Percentiles rank a stretch among this genome's conserved stretches.
phyloP scores from a whole-genome alignment of 1,140 invertebrate genomes.

The Hetaerina americana region DNA sequence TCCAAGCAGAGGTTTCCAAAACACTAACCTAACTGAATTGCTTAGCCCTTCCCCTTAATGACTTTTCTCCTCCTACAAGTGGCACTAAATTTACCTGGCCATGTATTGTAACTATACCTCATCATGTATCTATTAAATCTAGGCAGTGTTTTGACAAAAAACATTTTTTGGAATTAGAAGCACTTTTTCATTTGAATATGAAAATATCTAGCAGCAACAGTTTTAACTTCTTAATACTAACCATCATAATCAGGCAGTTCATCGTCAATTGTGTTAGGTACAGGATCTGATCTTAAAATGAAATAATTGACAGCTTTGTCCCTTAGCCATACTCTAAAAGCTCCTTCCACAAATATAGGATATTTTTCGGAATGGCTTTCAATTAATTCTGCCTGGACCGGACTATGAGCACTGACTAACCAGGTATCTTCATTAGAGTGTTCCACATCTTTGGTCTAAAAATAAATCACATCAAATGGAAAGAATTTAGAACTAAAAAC shows the following conservation, averaged over 20 bases:
- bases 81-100: too few relatives aligned
- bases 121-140: neutral
- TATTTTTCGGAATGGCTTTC: constrained; percentile 47
- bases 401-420: constrained; percentile 83
- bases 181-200: too few relatives aligned
- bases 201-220: too few relatives aligned
- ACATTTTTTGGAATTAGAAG: too few relatives aligned
- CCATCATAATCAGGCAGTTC: constrained; percentile 44
- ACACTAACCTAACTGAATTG: too few relatives aligned
- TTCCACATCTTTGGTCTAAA: constrained; percentile 48
- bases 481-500: too few relatives aligned
- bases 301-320: constrained; percentile 72
- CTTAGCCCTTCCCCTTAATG: too few relatives aligned
- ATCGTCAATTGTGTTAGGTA: constrained; percentile 27
- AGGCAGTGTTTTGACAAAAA: too few relatives aligned
- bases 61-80: too few relatives aligned
- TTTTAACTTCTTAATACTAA: too few relatives aligned
- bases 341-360: constrained; percentile 78
- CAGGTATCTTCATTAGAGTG: constrained; percentile 81
- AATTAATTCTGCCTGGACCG: constrained; percentile 59
- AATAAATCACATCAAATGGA: constrained; percentile 18
- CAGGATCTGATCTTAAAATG: constrained; percentile 55
- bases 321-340: constrained; percentile 67
- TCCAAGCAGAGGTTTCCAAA: too few relatives aligned
- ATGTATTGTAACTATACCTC: neutral